Evolutionary conservation across 1,140 invertebrate species (phyloP).

Genomic region (Phymorhynchus buccinoides): DNA sequence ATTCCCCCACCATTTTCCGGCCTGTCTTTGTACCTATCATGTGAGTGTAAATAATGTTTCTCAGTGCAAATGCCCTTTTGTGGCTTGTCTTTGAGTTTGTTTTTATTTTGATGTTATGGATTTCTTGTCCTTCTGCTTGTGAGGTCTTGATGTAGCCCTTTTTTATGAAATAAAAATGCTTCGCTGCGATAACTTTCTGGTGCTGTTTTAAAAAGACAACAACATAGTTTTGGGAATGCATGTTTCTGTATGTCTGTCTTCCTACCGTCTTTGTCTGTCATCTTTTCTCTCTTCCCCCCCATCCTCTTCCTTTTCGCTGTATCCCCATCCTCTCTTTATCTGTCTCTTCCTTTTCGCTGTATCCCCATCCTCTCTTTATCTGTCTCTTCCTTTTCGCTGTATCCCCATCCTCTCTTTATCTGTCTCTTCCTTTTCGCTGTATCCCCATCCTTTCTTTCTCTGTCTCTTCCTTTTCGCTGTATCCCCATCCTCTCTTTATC

Average conservation of each 20-base stretch:
- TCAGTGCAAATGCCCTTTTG: background rate
- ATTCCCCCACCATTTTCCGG: background rate
- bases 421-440: no score
- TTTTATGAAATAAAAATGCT: constrained; percentile 2
- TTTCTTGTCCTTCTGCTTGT: background rate
- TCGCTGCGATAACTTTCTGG: background rate
- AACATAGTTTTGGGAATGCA: no score
- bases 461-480: no score
- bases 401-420: no score
- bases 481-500: no score
- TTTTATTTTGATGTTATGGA: background rate
- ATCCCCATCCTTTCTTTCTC: no score
- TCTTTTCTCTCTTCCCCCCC: background rate
- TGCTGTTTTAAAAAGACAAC: background rate
- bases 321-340: no score
- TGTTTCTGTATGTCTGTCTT: background rate
- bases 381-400: no score
- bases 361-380: no score
- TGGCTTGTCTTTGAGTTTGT: background rate
- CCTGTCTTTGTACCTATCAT: background rate
- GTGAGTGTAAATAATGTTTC: background rate
- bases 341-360: no score
- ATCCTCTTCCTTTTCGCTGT: no score
- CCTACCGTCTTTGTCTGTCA: background rate
- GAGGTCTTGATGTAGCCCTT: constrained; percentile 8